Percentiles rank a stretch among this genome's conserved stretches.
phyloP scores from a whole-genome alignment of 1,140 invertebrate genomes.

The Drosophila simulans region DNA sequence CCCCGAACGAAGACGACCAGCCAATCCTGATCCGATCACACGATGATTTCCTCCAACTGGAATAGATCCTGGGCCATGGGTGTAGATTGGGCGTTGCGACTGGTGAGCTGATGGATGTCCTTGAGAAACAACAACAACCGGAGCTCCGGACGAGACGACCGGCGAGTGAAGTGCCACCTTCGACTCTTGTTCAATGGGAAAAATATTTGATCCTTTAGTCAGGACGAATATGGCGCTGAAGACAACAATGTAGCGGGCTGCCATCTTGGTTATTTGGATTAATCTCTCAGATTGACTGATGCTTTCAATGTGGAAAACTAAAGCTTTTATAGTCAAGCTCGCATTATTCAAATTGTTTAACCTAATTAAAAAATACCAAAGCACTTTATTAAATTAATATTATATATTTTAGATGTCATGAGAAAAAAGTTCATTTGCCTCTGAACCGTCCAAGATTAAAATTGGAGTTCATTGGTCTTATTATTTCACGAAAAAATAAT shows the following conservation, averaged over 20 bases:
- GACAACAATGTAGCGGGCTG: slow-evolving; percentile 1
- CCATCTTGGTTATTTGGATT: slow-evolving; percentile 16
- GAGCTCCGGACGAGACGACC: neutral
- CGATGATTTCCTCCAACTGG: slow-evolving; percentile 4
- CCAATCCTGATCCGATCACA: slow-evolving; percentile 1
- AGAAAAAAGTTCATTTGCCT: neutral
- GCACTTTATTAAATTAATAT: neutral
- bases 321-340: slow-evolving; percentile 34
- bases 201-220: slow-evolving; percentile 9
- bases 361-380: neutral
- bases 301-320: neutral
- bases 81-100: slow-evolving; percentile 1
- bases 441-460: neutral
- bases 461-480: slow-evolving; percentile 4
- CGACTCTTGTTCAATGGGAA: neutral
- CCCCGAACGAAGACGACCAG: neutral
- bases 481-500: neutral
- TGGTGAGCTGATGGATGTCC: neutral
- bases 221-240: slow-evolving; percentile 18
- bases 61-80: slow-evolving; percentile 3
- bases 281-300: slow-evolving; percentile 32
- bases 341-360: neutral
- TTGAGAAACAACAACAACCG: slow-evolving; percentile 7
- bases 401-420: neutral
- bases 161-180: slow-evolving; percentile 9